These are phyloP conservation scores for Coptotermes formosanus DNA, from an alignment of 1,140 invertebrate genomes.

Conservation along the genomic window DNA sequence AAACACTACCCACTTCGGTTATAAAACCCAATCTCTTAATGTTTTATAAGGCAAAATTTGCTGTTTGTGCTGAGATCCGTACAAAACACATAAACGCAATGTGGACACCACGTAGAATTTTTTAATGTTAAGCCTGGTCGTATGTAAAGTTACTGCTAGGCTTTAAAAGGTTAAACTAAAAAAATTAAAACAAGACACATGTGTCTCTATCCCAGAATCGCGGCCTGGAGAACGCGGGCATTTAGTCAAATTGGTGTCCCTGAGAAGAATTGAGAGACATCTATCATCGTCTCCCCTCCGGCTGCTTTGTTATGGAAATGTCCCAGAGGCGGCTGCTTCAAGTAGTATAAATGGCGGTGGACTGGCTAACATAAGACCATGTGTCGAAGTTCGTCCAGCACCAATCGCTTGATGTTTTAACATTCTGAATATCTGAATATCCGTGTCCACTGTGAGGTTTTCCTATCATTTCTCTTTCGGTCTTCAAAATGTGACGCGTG, in stretches of 20 bases:
- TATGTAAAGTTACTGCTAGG: too few relatives aligned
- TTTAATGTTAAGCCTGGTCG: too few relatives aligned
- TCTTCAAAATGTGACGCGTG: neutral
- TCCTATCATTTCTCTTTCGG: neutral
- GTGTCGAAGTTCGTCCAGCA: neutral
- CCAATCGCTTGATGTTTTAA: neutral
- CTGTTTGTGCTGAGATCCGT: too few relatives aligned
- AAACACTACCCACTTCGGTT: too few relatives aligned
- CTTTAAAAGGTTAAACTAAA: too few relatives aligned
- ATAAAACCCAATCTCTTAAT: too few relatives aligned
- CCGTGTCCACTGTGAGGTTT: neutral
- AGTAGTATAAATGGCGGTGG: neutral
- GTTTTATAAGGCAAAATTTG: too few relatives aligned
- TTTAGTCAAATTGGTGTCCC: neutral
- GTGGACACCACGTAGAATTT: too few relatives aligned
- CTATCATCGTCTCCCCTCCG: neutral
- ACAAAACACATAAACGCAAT: too few relatives aligned
- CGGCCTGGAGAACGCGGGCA: too few relatives aligned
- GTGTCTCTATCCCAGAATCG: too few relatives aligned
- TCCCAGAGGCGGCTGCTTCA: neutral
- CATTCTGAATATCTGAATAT: neutral
- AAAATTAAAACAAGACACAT: too few relatives aligned
- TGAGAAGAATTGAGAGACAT: neutral
- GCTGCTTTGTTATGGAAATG: neutral
- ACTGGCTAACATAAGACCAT: neutral